phyloP scores from a whole-genome alignment of 1,140 invertebrate species.

The Littorina saxatilis region DNA sequence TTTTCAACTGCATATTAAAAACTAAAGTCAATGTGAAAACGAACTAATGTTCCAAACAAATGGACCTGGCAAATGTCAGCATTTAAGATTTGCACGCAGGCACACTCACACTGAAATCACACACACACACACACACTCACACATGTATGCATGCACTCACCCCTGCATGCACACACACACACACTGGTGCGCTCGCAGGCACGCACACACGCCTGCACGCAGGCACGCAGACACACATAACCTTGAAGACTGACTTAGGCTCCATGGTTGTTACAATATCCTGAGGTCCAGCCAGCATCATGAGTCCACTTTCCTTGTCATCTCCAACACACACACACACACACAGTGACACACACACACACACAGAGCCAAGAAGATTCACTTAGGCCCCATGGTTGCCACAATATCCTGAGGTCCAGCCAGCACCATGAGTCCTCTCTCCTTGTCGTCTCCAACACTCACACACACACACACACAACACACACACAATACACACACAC shows the following conservation, averaged over 20 bases:
- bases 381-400: constrained; percentile 62
- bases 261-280: constrained; percentile 58
- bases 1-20: too few species aligned
- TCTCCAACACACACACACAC: constrained; percentile 81
- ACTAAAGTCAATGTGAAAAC: too few species aligned
- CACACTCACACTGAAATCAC: too few species aligned
- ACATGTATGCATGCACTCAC: too few species aligned
- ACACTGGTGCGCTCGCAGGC: constrained; percentile 42
- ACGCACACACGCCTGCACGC: constrained; percentile 81
- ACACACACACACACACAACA: constrained; percentile 83
- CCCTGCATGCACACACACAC: neutral
- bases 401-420: constrained; percentile 70
- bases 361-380: constrained; percentile 41
- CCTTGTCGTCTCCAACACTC: constrained; percentile 79
- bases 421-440: constrained; percentile 80
- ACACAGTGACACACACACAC: neutral
- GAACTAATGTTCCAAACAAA: too few species aligned
- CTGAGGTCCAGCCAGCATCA: constrained; percentile 78
- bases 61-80: too few species aligned
- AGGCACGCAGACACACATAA: too few species aligned
- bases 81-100: neutral
- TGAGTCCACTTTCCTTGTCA: constrained; percentile 80
- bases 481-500: constrained; percentile 71
- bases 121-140: too few species aligned
- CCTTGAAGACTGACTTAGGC: constrained; percentile 66